Conservation (phyloP, 1,140 invertebrate species). For the Drosophila eugracilis region DNA sequence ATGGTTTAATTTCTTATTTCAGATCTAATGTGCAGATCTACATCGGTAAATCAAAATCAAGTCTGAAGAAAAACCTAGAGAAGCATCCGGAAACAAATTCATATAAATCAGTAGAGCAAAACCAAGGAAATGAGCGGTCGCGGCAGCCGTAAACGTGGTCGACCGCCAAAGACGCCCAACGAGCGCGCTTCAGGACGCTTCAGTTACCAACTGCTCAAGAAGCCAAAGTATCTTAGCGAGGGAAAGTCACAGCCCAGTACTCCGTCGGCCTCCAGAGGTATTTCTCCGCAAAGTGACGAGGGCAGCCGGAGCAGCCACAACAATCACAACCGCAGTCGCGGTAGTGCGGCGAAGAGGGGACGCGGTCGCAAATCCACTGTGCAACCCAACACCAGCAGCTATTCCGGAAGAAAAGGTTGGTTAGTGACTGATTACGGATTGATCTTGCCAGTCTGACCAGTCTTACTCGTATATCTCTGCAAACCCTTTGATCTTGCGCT, state of each 20-base stretch:
- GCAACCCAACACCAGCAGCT: conserved; percentile 77
- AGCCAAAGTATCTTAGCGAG: conserved; percentile 94
- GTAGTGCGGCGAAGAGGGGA: conserved; percentile 85
- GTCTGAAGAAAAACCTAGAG: conserved; percentile 21
- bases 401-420: conserved; percentile 87
- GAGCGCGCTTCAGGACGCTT: conserved; percentile 93
- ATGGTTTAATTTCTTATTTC: conserved; percentile 8
- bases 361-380: conserved; percentile 85
- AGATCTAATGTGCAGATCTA: conserved; percentile 29
- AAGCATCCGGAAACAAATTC: background rate
- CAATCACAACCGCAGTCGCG: conserved; percentile 68
- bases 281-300: conserved; percentile 90
- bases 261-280: conserved; percentile 90
- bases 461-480: too few species aligned
- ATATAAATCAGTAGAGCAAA: conserved; percentile 4
- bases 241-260: conserved; percentile 89
- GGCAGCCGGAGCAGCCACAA: conserved; percentile 87
- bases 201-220: conserved; percentile 94
- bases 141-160: conserved; percentile 92
- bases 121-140: conserved; percentile 86
- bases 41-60: conserved; percentile 10
- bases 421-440: background rate
- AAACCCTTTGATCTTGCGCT: too few species aligned
- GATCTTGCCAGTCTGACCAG: too few species aligned
- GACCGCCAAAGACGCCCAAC: conserved; percentile 94